Base-by-base conservation (phyloP, 2,888 invertebrate genomes). In the Heterodera filipjevi region DNA sequence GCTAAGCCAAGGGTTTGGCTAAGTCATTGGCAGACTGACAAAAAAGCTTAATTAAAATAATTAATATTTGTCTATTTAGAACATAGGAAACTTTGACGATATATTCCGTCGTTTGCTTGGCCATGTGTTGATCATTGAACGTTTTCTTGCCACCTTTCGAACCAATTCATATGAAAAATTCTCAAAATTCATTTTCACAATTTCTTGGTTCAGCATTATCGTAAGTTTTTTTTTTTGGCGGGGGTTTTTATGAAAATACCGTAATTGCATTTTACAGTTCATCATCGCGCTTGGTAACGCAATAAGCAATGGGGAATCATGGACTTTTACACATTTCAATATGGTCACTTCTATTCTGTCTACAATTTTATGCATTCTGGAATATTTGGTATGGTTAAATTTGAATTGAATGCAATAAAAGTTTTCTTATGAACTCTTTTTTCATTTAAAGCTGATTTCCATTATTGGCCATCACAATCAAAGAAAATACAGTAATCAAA, bases 131-230 rank as follows among this genome's bases (percentile, higher is more conserved):
- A 59, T 59, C 59, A 59, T 59, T 59, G 59, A 59, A 59, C 59
- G 59, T 3, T 59, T 59, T 59, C n/a, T 59, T 6, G 59, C 59
- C 59, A 59, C 59, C 3, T 19, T 59, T 8, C 6, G 59, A n/a
- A n/a, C 59, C n/a, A 59, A n/a, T 59, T 59, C 59, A n/a, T 59
- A 59, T n/a, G 27, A 59, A n/a, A 59, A 8, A 27, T 3, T 1
- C 12, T 6, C 6, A 59, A 59, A 53, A 16, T 53, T 16, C n/a
- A 10, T n/a, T 59, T 59, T n/a, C 14, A n/a, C 19, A 2, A 27
- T n/a, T n/a, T 16, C n/a, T 59, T 59, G 59, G 59, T n/a, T 59
- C 27, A 59, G 59, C 59, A 59, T 59, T 59, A 59, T 27, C n/a
- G 59, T 59, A 59, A 10, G n/a, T n/a, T 12, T 27, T n/a, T 22